Percentiles rank a stretch among this genome's conserved stretches.
These are phyloP conservation scores for Heliconius sara DNA, from an alignment of 2,888 invertebrate species.

Conservation along the genomic window DNA sequence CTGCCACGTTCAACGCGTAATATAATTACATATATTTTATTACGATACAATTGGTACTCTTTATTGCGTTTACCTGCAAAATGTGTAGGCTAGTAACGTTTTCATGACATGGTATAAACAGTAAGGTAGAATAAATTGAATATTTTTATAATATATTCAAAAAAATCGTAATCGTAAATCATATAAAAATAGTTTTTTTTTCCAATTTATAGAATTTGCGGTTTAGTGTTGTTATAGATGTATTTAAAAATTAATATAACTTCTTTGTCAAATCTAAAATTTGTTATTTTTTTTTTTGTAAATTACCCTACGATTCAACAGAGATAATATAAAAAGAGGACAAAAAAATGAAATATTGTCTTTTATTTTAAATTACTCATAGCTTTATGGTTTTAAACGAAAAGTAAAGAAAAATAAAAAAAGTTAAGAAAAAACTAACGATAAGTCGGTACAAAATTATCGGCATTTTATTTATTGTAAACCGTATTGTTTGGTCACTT, in stretches of 20 bases:
- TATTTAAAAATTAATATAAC: not conserved
- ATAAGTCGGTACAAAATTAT: not conserved
- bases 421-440: not conserved
- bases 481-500: not conserved
- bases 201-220: not conserved
- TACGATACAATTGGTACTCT: conserved; percentile 17
- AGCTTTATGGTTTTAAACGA: not conserved
- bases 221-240: not conserved
- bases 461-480: not conserved
- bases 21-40: conserved; percentile 19
- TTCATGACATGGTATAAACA: conserved; percentile 26
- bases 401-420: not conserved
- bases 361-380: not conserved
- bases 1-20: conserved; percentile 17
- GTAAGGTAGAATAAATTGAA: conserved; percentile 21
- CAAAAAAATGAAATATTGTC: not conserved
- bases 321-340: not conserved
- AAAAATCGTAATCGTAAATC: not conserved
- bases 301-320: not conserved
- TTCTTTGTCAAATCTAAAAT: not conserved
- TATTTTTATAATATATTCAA: conserved; percentile 29
- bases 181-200: not conserved
- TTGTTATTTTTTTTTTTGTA: not conserved
- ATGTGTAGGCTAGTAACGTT: conserved; percentile 17
- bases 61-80: conserved; percentile 13